A percentile compares a stretch with the other conserved stretches of the same genome.
Evolutionary conservation across 2,113 vertebrate genomes (phyloP).

Genomic region (Patagioenas fasciata): DNA sequence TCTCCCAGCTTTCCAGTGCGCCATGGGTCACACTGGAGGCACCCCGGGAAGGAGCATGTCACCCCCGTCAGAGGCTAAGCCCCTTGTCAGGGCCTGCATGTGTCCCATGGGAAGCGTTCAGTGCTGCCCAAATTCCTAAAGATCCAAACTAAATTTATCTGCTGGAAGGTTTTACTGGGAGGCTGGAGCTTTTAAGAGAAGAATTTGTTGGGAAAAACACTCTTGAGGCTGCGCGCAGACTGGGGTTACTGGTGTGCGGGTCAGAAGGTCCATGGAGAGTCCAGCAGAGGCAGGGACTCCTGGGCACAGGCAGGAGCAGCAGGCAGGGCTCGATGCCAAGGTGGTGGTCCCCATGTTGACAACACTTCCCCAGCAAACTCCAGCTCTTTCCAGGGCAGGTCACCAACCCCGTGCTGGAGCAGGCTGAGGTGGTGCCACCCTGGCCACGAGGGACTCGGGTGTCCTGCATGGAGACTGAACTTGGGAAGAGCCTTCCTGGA

Average conservation of each 20-base stretch:
- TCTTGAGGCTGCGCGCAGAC: fast-evolving
- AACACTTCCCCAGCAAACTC: fast-evolving
- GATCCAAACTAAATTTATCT: not conserved
- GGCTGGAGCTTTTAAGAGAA: not conserved
- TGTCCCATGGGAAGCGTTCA: not conserved
- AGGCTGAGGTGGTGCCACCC: not conserved
- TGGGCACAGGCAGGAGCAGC: not conserved
- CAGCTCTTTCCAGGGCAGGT: not conserved
- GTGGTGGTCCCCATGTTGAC: fast-evolving
- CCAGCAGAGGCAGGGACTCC: too few species aligned
- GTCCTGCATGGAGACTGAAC: not conserved
- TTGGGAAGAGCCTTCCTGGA: not conserved
- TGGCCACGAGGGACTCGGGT: fast-evolving
- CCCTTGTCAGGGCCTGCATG: fast-evolving
- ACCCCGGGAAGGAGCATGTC: not conserved
- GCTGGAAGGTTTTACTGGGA: not conserved
- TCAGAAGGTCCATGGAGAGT: not conserved
- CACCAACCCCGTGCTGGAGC: not conserved
- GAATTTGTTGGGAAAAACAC: not conserved
- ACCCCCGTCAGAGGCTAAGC: not conserved
- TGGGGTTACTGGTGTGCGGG: not conserved
- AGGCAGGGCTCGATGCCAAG: not conserved
- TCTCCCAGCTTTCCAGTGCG: not conserved
- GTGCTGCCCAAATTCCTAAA: not conserved
- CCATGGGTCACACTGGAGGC: fast-evolving